phyloP scores from a whole-genome alignment of 2,888 invertebrate genomes.

The Ceratothoa steindachneri region DNA sequence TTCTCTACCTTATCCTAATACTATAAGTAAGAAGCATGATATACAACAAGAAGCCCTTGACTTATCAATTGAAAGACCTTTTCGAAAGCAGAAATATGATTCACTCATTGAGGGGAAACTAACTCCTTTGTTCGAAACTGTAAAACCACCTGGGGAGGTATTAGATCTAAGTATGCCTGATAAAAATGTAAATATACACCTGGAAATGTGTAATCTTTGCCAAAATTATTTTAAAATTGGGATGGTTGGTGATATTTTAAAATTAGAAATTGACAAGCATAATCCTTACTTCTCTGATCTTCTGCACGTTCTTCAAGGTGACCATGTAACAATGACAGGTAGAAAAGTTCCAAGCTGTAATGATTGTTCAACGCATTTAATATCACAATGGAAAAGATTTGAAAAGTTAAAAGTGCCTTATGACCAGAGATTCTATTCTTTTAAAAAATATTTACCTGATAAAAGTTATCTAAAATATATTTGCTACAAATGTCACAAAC shows the following conservation, averaged over 20 bases:
- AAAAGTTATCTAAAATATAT: slow-evolving; percentile 70
- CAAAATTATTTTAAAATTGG: slow-evolving; percentile 82
- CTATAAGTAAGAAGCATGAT: neutral
- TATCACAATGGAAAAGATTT: slow-evolving; percentile 82
- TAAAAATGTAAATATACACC: slow-evolving; percentile 83
- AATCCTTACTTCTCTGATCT: slow-evolving; percentile 56
- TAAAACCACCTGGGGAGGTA: slow-evolving; percentile 54
- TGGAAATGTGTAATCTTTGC: slow-evolving; percentile 79
- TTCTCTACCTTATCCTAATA: neutral
- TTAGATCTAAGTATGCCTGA: slow-evolving; percentile 87
- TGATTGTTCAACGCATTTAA: slow-evolving; percentile 76
- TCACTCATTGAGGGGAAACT: neutral
- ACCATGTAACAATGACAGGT: slow-evolving; percentile 76
- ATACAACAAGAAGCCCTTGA: slow-evolving; percentile 44
- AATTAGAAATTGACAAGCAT: slow-evolving; percentile 55
- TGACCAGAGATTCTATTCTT: slow-evolving; percentile 71
- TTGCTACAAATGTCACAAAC: slow-evolving; percentile 82
- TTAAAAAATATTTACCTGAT: slow-evolving; percentile 68
- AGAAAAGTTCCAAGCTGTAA: slow-evolving; percentile 69
- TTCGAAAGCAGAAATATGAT: neutral
- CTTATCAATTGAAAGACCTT: slow-evolving; percentile 33
- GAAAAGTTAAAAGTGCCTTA: slow-evolving; percentile 68
- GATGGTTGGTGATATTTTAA: slow-evolving; percentile 67
- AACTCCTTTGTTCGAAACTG: neutral
- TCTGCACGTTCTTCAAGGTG: slow-evolving; percentile 76